Evolutionary conservation across 2,888 invertebrate genomes (phyloP), one percentile per base, ranked within the genome.

Genomic region (Lasioglossum villosulum): DNA sequence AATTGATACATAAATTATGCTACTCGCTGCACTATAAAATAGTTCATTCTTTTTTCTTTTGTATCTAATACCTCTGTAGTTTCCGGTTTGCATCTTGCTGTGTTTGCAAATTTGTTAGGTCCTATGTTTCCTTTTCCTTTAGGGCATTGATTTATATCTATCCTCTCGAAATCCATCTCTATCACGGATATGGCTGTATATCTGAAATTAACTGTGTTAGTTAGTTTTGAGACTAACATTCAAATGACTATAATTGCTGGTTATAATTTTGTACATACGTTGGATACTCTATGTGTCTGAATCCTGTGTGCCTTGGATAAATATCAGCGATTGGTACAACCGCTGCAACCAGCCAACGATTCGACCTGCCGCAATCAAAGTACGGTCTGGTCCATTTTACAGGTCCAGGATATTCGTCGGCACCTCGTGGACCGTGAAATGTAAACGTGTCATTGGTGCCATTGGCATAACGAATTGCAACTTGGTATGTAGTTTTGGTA

Each of bases 131-230:
- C 99, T 91, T 97, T 96, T 81, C 99, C 98, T 86, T 96, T 96
- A 0, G 99, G 99, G 96, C 99, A 99, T 93, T 99, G 99, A 96
- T 99, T 99, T 95, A 99, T 98, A 94, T 99, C 99, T 95, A 99
- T 98, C 93, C 99, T 96, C 90, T 99, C 99, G 95, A 98, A 99
- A 94, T 99, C 99, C 97, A 99, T 97, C 96, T 99, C 99, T 95
- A 99, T 96, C 0, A 99, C 99, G 0, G 98, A 97, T 30, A 97
- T 97, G 63, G 98, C 99, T 2, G 99, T 98, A 94, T 98, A 99
- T 90, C 98, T 98, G 73, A 89, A 87, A 79, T 16, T 52, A 73
- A 27, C 1, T 16, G 34, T 30, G 23, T 1, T 34, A 37, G 10
- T 75, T 42, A 70, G 12, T n/a, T n/a, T 70, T 14, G 4, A n/a